Evolutionary conservation across 2,113 vertebrate genomes (phyloP).

Genomic region (Myiopsitta monachus): DNA sequence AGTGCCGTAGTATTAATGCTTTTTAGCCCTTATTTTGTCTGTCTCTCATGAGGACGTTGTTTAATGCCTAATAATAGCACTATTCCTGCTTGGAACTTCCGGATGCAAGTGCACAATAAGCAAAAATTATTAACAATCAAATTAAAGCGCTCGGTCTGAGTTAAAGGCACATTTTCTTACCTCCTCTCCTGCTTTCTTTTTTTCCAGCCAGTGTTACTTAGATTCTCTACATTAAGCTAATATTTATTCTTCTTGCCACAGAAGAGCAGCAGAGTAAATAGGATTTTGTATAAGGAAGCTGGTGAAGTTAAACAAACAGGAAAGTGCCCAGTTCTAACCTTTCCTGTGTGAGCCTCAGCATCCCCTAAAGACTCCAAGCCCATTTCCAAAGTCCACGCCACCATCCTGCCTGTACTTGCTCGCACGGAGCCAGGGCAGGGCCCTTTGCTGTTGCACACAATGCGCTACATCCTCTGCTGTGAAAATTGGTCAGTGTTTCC

Average conservation of each 20-base stretch:
- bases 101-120: background rate
- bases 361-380: background rate
- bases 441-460: background rate
- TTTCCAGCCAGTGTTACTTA: constrained; percentile 12
- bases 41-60: background rate
- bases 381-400: background rate
- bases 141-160: background rate
- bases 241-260: constrained; percentile 58
- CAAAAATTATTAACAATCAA: background rate
- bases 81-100: background rate
- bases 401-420: background rate
- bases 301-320: constrained; percentile 58
- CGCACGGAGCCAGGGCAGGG: background rate
- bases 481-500: background rate
- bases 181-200: background rate
- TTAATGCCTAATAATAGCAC: background rate
- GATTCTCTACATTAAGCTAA: constrained; percentile 62
- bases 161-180: constrained; percentile 23
- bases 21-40: background rate
- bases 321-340: constrained; percentile 37
- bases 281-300: constrained; percentile 32
- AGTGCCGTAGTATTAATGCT: background rate
- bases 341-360: background rate
- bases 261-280: constrained; percentile 64
- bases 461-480: background rate